phyloP scores from a whole-genome alignment of 2,797 vertebrate species.

The Sebastes wilsoni region DNA sequence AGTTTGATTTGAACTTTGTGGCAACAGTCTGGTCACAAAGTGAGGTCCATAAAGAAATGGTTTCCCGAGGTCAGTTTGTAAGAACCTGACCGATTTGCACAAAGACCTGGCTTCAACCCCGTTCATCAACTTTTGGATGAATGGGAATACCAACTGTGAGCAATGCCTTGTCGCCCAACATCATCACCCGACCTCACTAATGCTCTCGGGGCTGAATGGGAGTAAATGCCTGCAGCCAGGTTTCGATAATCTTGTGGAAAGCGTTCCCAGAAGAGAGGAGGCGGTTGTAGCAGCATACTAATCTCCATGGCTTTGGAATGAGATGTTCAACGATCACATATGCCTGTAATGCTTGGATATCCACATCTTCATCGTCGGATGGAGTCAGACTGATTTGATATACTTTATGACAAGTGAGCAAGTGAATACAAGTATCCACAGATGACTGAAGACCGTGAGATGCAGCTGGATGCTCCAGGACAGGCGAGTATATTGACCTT shows the following conservation, averaged over 20 bases:
- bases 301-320: neutral
- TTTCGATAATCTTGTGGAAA: neutral
- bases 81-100: fast-evolving
- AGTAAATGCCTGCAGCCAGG: neutral
- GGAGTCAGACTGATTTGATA: neutral
- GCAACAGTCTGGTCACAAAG: too few relatives aligned
- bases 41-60: neutral
- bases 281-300: neutral
- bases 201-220: neutral
- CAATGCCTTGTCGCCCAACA: neutral
- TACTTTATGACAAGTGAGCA: neutral
- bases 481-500: neutral
- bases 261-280: neutral
- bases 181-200: neutral
- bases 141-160: neutral
- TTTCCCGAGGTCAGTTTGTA: neutral
- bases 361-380: neutral
- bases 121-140: neutral
- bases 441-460: neutral
- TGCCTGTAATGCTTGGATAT: neutral
- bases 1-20: too few relatives aligned
- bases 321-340: neutral
- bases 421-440: neutral
- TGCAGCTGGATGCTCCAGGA: neutral
- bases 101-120: neutral